Conservation (phyloP, 2,113 vertebrate genomes). For the Megaceryle torquata region DNA sequence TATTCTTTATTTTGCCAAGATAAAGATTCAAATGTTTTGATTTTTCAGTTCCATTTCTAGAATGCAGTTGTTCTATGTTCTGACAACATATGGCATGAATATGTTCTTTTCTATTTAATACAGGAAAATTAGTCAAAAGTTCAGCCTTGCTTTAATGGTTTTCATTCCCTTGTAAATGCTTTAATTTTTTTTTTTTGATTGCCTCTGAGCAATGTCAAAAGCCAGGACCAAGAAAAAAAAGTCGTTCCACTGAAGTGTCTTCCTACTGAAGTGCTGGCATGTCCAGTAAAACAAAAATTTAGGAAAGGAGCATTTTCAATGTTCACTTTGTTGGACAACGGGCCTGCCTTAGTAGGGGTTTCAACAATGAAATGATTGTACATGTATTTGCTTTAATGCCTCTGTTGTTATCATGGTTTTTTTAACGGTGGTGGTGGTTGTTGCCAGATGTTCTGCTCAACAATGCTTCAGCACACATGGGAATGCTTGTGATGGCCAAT, state of each 20-base stretch:
- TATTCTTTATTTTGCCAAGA: conserved; percentile 45
- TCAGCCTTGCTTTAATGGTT: conserved; percentile 36
- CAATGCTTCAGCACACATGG: conserved; percentile 73
- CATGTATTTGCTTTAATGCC: conserved; percentile 69
- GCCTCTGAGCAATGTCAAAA: conserved; percentile 19
- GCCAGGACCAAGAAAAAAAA: neutral
- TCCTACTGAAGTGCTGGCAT: neutral
- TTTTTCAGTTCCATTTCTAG: conserved; percentile 40
- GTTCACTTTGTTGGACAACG: neutral
- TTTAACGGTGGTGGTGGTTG: conserved; percentile 55
- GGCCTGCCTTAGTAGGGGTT: conserved; percentile 34
- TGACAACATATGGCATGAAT: conserved; percentile 38
- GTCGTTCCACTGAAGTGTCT: neutral
- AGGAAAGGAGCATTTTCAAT: neutral
- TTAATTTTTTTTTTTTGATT: conserved; percentile 11
- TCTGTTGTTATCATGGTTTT: conserved; percentile 74
- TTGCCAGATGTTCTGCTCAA: conserved; percentile 75
- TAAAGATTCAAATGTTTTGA: conserved; percentile 40
- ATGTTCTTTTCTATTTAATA: conserved; percentile 33
- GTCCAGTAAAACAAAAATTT: neutral
- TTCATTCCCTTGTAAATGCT: conserved; percentile 44
- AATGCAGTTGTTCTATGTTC: neutral
- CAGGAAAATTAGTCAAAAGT: conserved; percentile 45
- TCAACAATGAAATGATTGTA: conserved; percentile 66
- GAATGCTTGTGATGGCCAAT: conserved; percentile 74